Percentiles rank a stretch among this genome's conserved stretches.
Evolutionary conservation across 2,888 invertebrate genomes (phyloP).

Genomic region (Drosophila atroscutellata): DNA sequence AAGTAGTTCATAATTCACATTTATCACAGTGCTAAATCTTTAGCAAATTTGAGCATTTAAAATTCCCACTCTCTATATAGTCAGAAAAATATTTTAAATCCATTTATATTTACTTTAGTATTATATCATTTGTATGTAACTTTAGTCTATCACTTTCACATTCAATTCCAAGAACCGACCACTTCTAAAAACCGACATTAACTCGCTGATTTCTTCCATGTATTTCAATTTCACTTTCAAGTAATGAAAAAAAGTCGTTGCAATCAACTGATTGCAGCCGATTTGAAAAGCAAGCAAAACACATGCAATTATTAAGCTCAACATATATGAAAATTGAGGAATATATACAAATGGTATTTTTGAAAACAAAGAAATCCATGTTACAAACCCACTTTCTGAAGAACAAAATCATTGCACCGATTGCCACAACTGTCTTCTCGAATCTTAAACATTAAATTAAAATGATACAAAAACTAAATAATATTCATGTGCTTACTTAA

Average conservation of each 20-base stretch:
- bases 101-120: conserved; percentile 3
- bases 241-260: not conserved
- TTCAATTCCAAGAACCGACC: conserved; percentile 9
- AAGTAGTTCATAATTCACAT: conserved; percentile 24
- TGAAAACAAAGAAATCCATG: conserved; percentile 15
- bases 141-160: conserved; percentile 32
- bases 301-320: conserved; percentile 19
- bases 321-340: conserved; percentile 3
- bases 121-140: conserved; percentile 24
- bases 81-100: conserved; percentile 11
- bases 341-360: conserved; percentile 24
- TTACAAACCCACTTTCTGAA: conserved; percentile 25
- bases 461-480: not conserved
- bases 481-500: conserved; percentile 58
- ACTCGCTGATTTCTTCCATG: conserved; percentile 1
- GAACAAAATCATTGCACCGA: conserved; percentile 13
- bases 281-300: conserved; percentile 21
- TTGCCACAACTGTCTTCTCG: conserved; percentile 31
- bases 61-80: conserved; percentile 4
- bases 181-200: conserved; percentile 22
- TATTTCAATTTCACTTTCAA: not conserved
- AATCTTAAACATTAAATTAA: conserved; percentile 1
- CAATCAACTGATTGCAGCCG: conserved; percentile 1
- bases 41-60: conserved; percentile 37
- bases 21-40: conserved; percentile 47